These are phyloP conservation scores for Hirtodrosophila duncani DNA, from an alignment of 2,888 invertebrate genomes.

Conservation along the genomic window DNA sequence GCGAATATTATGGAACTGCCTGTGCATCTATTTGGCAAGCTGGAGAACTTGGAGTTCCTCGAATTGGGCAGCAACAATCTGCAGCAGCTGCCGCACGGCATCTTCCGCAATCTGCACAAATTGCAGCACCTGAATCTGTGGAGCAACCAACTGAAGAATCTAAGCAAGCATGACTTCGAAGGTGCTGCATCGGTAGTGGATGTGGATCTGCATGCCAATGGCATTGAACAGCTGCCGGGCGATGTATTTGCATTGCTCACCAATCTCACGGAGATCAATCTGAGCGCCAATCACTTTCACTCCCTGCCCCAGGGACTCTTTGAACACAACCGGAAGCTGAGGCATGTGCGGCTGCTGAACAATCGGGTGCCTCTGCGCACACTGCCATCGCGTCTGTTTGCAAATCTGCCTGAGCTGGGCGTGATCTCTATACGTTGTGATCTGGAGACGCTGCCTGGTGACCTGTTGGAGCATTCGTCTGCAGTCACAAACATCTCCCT, in stretches of 20 bases:
- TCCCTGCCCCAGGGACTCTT: slow-evolving; percentile 82
- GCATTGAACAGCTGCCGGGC: slow-evolving; percentile 81
- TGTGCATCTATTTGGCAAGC: slow-evolving; percentile 80
- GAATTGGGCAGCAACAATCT: slow-evolving; percentile 85
- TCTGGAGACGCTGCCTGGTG: slow-evolving; percentile 81
- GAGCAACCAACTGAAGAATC: slow-evolving; percentile 83
- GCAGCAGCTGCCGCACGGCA: slow-evolving; percentile 81
- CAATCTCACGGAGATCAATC: slow-evolving; percentile 82
- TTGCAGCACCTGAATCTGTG: slow-evolving; percentile 83
- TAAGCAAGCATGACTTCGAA: slow-evolving; percentile 82
- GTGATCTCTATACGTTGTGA: slow-evolving; percentile 81
- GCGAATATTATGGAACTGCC: slow-evolving; percentile 82
- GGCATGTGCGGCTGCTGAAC: slow-evolving; percentile 80
- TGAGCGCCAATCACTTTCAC: slow-evolving; percentile 84
- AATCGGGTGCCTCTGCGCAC: slow-evolving; percentile 81
- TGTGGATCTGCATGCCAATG: slow-evolving; percentile 85
- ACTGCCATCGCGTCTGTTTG: slow-evolving; percentile 82
- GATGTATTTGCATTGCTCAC: slow-evolving; percentile 82
- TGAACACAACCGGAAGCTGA: slow-evolving; percentile 80
- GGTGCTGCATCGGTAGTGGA: slow-evolving; percentile 82
- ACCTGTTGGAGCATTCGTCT: slow-evolving; percentile 82
- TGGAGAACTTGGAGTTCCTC: slow-evolving; percentile 81
- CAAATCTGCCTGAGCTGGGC: slow-evolving; percentile 81
- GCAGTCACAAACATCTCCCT: slow-evolving; percentile 82
- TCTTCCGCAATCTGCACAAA: slow-evolving; percentile 82